A percentile compares a stretch with the other conserved stretches of the same genome.
Evolutionary conservation across 2,888 invertebrate genomes (phyloP).

Genomic region (Itoplectis maculator): DNA sequence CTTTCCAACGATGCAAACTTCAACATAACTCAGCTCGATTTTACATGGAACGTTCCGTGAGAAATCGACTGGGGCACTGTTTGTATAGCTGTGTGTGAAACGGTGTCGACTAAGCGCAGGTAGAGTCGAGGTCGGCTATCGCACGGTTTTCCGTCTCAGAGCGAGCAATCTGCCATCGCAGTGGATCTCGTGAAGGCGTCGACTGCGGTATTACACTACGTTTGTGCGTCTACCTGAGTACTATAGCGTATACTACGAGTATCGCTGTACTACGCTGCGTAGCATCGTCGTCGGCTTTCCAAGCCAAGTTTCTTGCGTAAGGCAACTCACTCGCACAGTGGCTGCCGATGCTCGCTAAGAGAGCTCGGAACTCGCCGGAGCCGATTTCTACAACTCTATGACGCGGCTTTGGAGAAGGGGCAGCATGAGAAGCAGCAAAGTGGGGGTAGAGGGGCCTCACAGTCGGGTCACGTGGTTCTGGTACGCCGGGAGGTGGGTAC

Average conservation of each 20-base stretch:
- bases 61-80: not conserved
- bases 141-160: constrained; percentile 22
- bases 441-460: constrained; percentile 19
- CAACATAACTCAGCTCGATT: not conserved
- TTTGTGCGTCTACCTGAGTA: constrained; percentile 14
- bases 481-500: constrained; percentile 3
- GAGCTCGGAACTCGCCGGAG: not conserved
- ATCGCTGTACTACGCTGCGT: not conserved
- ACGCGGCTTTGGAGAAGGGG: too few relatives aligned
- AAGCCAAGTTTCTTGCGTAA: constrained; percentile 56
- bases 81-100: constrained; percentile 7
- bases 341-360: constrained; percentile 5
- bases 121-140: constrained; percentile 24
- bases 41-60: not conserved
- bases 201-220: constrained; percentile 7
- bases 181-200: not conserved
- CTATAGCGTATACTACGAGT: constrained; percentile 35
- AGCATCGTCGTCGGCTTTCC: constrained; percentile 17
- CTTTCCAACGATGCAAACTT: too few relatives aligned
- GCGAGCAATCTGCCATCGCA: not conserved
- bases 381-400: constrained; percentile 45
- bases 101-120: not conserved
- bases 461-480: constrained; percentile 28
- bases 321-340: constrained; percentile 17
- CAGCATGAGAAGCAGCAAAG: too few relatives aligned